A percentile compares a stretch with the other conserved stretches of the same genome.
These are phyloP conservation scores for Phycodurus eques DNA, from an alignment of 2,113 vertebrate genomes.

Conservation along the genomic window DNA sequence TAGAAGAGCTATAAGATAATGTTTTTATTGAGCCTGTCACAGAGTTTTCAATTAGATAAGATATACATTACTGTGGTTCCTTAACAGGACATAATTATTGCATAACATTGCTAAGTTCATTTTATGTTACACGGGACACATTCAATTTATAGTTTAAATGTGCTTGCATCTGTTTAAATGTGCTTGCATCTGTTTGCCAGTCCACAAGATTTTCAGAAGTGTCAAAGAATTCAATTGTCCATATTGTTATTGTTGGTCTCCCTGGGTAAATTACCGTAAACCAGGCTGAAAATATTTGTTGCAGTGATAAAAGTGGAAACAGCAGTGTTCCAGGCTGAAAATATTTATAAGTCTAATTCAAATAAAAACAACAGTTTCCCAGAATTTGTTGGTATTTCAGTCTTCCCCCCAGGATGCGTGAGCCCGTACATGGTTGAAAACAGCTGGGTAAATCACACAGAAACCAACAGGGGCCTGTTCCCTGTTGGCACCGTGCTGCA, in stretches of 20 bases:
- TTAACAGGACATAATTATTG: neutral
- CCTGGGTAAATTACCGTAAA: neutral
- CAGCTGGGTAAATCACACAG: constrained; percentile 76
- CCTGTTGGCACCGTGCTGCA: constrained; percentile 73
- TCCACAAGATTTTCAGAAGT: neutral
- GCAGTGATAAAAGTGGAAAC: constrained; percentile 1
- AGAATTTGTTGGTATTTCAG: constrained; percentile 3
- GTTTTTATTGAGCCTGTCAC: too few species aligned
- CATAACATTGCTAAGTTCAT: neutral
- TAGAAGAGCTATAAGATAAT: too few species aligned
- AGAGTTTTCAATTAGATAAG: too few species aligned
- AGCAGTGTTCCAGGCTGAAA: neutral
- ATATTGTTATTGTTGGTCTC: neutral
- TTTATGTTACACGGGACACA: neutral
- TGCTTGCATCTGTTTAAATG: neutral
- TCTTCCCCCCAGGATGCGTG: constrained; percentile 66
- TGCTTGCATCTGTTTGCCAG: too few species aligned
- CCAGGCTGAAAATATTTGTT: constrained; percentile 1
- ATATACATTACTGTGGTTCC: neutral
- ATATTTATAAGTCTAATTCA: constrained; percentile 13
- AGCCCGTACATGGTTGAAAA: constrained; percentile 72
- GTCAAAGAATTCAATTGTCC: neutral
- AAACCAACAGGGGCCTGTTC: constrained; percentile 72
- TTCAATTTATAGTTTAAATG: neutral
- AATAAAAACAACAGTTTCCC: constrained; percentile 23